Percentiles rank a stretch among this genome's conserved stretches.
phyloP scores from a whole-genome alignment of 2,113 vertebrate genomes.

The Colossoma macropomum region DNA sequence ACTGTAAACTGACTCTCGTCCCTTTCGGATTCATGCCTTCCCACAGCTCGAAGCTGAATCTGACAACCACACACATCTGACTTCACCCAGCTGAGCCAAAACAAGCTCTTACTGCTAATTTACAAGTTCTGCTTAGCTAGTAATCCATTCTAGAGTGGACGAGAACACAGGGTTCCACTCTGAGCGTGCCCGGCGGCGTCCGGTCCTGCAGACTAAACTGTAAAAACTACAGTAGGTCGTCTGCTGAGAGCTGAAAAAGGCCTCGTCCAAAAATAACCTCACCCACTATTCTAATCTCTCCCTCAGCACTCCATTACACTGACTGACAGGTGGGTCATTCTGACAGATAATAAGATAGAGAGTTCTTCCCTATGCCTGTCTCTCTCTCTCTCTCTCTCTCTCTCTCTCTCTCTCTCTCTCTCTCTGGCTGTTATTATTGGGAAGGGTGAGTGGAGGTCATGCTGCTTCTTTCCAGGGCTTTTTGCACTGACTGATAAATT shows the following conservation, averaged over 20 bases:
- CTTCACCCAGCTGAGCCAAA: too few species aligned
- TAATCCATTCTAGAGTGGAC: too few species aligned
- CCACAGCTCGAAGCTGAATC: too few species aligned
- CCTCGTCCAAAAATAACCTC: conserved; percentile 54
- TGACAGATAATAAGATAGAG: conserved; percentile 73
- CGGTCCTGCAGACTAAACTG: neutral
- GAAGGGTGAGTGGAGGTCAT: conserved; percentile 66
- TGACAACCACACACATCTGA: too few species aligned
- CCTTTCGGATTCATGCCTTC: too few species aligned
- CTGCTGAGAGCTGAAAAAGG: conserved; percentile 35
- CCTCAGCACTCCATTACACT: conserved; percentile 67
- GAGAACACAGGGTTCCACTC: neutral
- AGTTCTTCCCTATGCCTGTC: conserved; percentile 17
- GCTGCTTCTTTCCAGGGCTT: conserved; percentile 63
- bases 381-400: conserved; percentile 52
- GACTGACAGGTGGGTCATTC: conserved; percentile 75
- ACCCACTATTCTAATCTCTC: conserved; percentile 50
- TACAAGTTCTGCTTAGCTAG: too few species aligned
- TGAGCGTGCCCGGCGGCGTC: neutral
- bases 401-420: conserved; percentile 11
- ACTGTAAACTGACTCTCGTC: too few species aligned
- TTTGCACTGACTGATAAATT: conserved; percentile 75
- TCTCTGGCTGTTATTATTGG: conserved; percentile 1
- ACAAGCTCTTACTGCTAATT: too few species aligned
- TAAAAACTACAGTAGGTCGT: conserved; percentile 19